Conservation (phyloP, 2,113 vertebrate genomes). For the Gambusia holbrooki region DNA sequence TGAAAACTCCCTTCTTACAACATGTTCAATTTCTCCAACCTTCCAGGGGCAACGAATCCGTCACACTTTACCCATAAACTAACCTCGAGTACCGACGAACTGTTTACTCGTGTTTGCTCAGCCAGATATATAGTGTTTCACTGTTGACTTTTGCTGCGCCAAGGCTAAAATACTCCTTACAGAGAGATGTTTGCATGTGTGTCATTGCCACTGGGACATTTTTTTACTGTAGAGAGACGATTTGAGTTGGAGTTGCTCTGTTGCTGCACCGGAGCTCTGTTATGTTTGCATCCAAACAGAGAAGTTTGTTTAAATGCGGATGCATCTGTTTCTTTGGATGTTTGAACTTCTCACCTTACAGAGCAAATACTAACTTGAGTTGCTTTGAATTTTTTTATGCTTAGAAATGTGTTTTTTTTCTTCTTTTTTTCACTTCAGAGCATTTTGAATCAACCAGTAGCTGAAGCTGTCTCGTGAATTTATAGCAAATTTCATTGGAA, state of each 20-base stretch:
- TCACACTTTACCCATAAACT: constrained; percentile 58
- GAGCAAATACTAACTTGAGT: background rate
- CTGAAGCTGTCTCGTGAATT: constrained; percentile 25
- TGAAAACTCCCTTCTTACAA: constrained; percentile 49
- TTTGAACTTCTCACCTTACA: constrained; percentile 10
- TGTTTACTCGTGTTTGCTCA: constrained; percentile 55
- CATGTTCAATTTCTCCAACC: constrained; percentile 46
- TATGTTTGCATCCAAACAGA: constrained; percentile 17
- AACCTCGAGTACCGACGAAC: constrained; percentile 32
- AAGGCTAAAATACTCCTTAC: constrained; percentile 33
- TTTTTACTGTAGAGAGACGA: constrained; percentile 12
- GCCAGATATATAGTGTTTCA: constrained; percentile 57
- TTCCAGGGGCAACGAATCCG: constrained; percentile 56
- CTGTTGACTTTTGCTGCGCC: constrained; percentile 57
- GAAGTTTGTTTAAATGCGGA: constrained; percentile 22
- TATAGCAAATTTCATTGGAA: constrained; percentile 9
- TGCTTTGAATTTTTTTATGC: background rate
- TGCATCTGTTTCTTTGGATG: constrained; percentile 26
- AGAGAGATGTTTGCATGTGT: constrained; percentile 37
- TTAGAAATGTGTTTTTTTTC: background rate
- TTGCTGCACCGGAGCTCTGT: background rate
- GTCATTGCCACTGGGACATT: constrained; percentile 23
- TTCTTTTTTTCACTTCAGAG: background rate
- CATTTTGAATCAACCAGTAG: constrained; percentile 1
- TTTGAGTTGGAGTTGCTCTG: constrained; percentile 14